A percentile compares a stretch with the other conserved stretches of the same genome.
Evolutionary conservation across 2,113 vertebrate genomes (phyloP).

Genomic region (zebrafish (Danio rerio)): DNA sequence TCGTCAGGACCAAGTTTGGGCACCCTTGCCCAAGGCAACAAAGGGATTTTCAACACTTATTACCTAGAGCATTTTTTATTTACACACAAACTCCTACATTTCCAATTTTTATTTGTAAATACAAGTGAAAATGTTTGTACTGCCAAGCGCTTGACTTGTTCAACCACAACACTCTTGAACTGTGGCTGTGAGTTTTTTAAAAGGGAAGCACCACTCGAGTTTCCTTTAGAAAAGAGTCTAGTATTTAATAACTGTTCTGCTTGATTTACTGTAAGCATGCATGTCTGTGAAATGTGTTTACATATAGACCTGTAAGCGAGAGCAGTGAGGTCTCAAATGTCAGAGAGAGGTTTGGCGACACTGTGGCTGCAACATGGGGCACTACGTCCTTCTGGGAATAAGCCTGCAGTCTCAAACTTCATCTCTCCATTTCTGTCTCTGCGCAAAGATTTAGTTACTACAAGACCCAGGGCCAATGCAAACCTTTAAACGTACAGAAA

Average conservation of each 20-base stretch:
- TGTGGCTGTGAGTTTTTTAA: neutral
- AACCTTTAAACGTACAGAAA: slow-evolving; percentile 28
- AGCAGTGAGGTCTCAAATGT: slow-evolving; percentile 33
- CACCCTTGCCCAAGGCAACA: too few relatives aligned
- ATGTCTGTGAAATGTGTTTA: neutral
- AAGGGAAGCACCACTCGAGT: neutral
- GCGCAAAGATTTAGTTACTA: slow-evolving; percentile 15
- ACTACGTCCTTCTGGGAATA: slow-evolving; percentile 43
- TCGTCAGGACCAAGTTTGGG: too few relatives aligned
- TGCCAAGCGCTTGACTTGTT: too few relatives aligned
- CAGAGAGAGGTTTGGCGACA: slow-evolving; percentile 42
- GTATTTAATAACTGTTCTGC: slow-evolving; percentile 5
- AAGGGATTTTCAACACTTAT: too few relatives aligned
- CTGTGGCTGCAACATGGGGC: slow-evolving; percentile 48
- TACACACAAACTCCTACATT: too few relatives aligned
- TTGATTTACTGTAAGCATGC: slow-evolving; percentile 10
- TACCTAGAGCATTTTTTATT: too few relatives aligned
- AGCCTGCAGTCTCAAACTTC: slow-evolving; percentile 48
- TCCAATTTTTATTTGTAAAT: too few relatives aligned
- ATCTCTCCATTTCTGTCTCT: slow-evolving; percentile 25
- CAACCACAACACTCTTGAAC: neutral
- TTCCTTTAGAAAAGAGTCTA: neutral
- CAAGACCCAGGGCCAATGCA: neutral
- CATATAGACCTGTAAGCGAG: slow-evolving; percentile 20
- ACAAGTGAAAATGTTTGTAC: too few relatives aligned